A percentile compares a stretch with the other conserved stretches of the same genome.
These are phyloP conservation scores for Zaprionus capensis DNA, from an alignment of 1,140 invertebrate genomes.

Conservation along the genomic window DNA sequence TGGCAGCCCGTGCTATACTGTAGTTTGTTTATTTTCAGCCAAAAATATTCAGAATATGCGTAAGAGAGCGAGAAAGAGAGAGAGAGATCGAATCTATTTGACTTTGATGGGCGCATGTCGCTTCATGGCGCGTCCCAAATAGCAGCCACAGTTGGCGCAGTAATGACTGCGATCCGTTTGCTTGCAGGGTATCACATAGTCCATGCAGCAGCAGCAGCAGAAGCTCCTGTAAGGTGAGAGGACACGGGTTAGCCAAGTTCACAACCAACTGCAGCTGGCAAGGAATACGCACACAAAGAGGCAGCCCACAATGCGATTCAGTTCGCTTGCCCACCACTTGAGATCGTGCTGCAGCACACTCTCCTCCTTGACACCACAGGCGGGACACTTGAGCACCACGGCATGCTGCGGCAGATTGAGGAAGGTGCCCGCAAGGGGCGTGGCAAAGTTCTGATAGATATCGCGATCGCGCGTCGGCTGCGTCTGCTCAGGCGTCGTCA, in stretches of 20 bases:
- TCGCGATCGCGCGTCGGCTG: slow-evolving; percentile 54
- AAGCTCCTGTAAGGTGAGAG: slow-evolving; percentile 49
- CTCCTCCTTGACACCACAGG: slow-evolving; percentile 64
- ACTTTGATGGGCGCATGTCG: slow-evolving; percentile 59
- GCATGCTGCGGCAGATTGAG: slow-evolving; percentile 70
- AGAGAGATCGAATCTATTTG: slow-evolving; percentile 35
- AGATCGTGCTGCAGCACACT: slow-evolving; percentile 73
- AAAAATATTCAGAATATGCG: slow-evolving; percentile 27
- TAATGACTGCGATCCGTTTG: slow-evolving; percentile 81
- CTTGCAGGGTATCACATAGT: slow-evolving; percentile 73
- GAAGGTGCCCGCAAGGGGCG: slow-evolving; percentile 72
- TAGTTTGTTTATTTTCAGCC: slow-evolving; percentile 30
- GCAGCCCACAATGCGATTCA: slow-evolving; percentile 77
- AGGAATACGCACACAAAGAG: slow-evolving; percentile 70
- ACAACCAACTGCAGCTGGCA: not conserved
- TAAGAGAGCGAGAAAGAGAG: not conserved
- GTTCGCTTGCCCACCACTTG: slow-evolving; percentile 76
- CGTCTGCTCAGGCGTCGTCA: slow-evolving; percentile 34
- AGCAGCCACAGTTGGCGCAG: slow-evolving; percentile 79
- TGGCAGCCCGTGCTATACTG: not conserved
- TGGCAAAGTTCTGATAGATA: slow-evolving; percentile 81
- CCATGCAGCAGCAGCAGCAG: slow-evolving; percentile 77
- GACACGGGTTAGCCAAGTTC: not conserved
- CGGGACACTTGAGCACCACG: slow-evolving; percentile 69
- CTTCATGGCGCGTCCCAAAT: slow-evolving; percentile 76